phyloP scores from a whole-genome alignment of 2,888 invertebrate genomes.

The Drosophila antonietae region DNA sequence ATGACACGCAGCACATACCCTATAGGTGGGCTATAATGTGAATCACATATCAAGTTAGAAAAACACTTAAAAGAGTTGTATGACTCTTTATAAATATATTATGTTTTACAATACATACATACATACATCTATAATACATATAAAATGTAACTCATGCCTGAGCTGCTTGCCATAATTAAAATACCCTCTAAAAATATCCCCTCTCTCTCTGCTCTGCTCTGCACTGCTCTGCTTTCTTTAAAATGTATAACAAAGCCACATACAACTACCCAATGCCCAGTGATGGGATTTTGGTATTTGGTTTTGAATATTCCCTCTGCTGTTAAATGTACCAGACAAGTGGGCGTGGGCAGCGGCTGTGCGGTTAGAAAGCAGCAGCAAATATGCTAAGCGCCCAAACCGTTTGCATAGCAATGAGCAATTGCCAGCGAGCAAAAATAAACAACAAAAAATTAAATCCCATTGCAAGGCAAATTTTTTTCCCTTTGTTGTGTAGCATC shows the following conservation, averaged over 20 bases:
- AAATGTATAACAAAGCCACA: slow-evolving; percentile 16
- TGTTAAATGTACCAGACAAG: slow-evolving; percentile 67
- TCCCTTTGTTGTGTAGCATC: slow-evolving; percentile 26
- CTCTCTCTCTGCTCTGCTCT: background rate
- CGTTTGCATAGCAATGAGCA: slow-evolving; percentile 77
- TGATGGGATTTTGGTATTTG: slow-evolving; percentile 32
- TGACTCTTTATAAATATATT: no score
- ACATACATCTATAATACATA: background rate
- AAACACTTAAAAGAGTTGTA: background rate
- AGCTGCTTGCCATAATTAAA: background rate
- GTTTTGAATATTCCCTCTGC: slow-evolving; percentile 25
- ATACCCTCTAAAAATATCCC: background rate
- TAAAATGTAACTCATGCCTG: background rate
- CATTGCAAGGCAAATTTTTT: slow-evolving; percentile 31
- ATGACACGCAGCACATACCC: background rate
- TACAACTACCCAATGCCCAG: slow-evolving; percentile 38
- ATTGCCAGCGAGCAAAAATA: slow-evolving; percentile 49
- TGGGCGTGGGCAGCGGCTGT: slow-evolving; percentile 43
- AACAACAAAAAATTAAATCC: slow-evolving; percentile 26
- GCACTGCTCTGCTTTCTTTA: background rate
- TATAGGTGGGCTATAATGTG: background rate
- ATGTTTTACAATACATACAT: background rate
- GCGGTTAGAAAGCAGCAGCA: slow-evolving; percentile 69
- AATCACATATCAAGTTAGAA: background rate
- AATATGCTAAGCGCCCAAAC: slow-evolving; percentile 69